Percentiles rank a stretch among this genome's conserved stretches.
phyloP scores from a whole-genome alignment of 2,113 vertebrate genomes.

The Naja naja region DNA sequence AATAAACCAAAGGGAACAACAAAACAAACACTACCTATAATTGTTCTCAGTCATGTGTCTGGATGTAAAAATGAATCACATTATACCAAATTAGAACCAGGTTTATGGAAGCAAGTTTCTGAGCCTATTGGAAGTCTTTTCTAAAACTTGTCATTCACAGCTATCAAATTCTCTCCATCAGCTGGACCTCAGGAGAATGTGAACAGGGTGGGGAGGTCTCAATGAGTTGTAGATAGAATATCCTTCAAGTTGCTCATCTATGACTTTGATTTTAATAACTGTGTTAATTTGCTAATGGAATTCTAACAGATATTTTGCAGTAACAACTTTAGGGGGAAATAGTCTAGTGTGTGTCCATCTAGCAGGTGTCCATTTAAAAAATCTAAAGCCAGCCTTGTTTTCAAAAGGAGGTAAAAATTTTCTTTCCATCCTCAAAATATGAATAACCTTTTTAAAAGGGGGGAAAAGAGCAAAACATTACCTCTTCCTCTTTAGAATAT shows the following conservation, averaged over 20 bases:
- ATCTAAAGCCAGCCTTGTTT: neutral
- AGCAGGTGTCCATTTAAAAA: neutral
- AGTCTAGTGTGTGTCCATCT: neutral
- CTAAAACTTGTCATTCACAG: neutral
- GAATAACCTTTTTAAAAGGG: neutral
- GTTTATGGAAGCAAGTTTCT: neutral
- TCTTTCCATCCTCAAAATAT: neutral
- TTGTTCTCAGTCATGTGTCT: neutral
- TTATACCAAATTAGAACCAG: neutral
- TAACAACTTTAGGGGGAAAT: neutral
- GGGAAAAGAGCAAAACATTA: neutral
- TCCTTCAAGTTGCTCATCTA: neutral
- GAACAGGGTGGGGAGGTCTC: neutral
- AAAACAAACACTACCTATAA: neutral
- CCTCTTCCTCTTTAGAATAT: constrained; percentile 86
- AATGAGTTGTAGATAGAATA: neutral
- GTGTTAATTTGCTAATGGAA: neutral
- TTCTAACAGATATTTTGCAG: neutral
- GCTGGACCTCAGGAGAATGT: neutral
- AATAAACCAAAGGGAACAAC: neutral
- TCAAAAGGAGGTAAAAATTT: neutral
- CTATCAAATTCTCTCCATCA: neutral
- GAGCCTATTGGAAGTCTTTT: neutral
- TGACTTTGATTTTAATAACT: neutral
- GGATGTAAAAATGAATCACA: neutral